Conservation (phyloP, 1,140 invertebrate genomes). For the Cydia splendana region DNA sequence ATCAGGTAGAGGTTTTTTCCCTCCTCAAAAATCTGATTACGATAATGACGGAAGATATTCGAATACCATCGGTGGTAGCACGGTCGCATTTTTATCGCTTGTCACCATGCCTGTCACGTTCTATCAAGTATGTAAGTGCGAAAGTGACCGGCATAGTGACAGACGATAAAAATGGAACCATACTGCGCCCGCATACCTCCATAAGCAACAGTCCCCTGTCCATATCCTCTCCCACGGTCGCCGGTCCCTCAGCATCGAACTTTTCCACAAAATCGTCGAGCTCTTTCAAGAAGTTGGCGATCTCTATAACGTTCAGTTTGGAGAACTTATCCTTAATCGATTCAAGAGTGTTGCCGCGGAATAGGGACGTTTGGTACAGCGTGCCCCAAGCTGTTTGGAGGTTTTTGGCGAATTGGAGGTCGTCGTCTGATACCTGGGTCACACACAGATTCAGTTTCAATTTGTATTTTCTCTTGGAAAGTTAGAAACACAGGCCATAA, state of each 20-base stretch:
- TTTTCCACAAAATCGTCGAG: constrained; percentile 85
- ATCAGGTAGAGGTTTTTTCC: too few species aligned
- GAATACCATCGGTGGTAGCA: too few species aligned
- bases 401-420: constrained; percentile 81
- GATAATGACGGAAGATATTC: neutral
- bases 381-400: constrained; percentile 85
- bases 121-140: too few species aligned
- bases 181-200: too few species aligned
- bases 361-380: constrained; percentile 84
- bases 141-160: too few species aligned
- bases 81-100: too few species aligned
- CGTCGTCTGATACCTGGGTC: constrained; percentile 70
- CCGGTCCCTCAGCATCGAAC: constrained; percentile 88
- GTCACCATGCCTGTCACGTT: too few species aligned
- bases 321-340: constrained; percentile 90
- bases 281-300: constrained; percentile 85
- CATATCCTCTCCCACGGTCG: constrained; percentile 86
- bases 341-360: constrained; percentile 84
- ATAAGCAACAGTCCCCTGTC: constrained; percentile 86
- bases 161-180: too few species aligned
- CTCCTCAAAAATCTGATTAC: too few species aligned
- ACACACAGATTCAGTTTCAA: neutral
- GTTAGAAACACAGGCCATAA: too few species aligned
- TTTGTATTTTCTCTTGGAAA: too few species aligned
- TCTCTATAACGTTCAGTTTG: constrained; percentile 86